A percentile compares a stretch with the other conserved stretches of the same genome.
Evolutionary conservation across 2,113 vertebrate species (phyloP).

Genomic region (Columbina picui): DNA sequence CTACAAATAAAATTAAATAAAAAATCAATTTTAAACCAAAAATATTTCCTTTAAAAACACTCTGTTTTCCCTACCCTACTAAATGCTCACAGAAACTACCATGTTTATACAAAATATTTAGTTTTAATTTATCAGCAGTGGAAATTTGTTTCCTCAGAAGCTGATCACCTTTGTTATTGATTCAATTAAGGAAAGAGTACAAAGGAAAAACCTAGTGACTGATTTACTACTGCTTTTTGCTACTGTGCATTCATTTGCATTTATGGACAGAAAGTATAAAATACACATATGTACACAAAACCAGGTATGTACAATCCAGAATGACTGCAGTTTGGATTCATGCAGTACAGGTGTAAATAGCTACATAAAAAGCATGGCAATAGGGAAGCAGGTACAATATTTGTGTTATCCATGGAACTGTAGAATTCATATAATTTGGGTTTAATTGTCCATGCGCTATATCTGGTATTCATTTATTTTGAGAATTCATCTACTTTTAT

Average conservation of each 20-base stretch:
- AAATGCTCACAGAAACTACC: neutral
- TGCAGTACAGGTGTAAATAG: neutral
- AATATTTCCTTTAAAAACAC: neutral
- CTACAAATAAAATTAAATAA: neutral
- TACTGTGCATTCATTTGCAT: neutral
- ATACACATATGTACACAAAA: neutral
- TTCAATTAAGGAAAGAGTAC: neutral
- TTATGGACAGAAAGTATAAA: neutral
- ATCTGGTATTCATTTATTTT: neutral
- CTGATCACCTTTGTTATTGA: neutral
- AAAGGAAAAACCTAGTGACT: neutral
- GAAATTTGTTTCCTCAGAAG: neutral
- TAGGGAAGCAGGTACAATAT: neutral
- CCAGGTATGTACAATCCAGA: neutral
- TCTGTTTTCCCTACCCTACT: neutral
- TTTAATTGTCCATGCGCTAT: slow-evolving; percentile 4
- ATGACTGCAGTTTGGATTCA: neutral
- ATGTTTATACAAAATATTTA: neutral
- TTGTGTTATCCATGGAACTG: neutral
- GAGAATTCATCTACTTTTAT: neutral
- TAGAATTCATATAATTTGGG: neutral
- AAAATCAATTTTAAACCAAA: neutral
- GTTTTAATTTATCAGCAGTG: neutral
- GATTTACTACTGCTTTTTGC: neutral
- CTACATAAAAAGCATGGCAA: neutral